Conservation (phyloP, 2,888 invertebrate species). For the Euplagia quadripunctaria region DNA sequence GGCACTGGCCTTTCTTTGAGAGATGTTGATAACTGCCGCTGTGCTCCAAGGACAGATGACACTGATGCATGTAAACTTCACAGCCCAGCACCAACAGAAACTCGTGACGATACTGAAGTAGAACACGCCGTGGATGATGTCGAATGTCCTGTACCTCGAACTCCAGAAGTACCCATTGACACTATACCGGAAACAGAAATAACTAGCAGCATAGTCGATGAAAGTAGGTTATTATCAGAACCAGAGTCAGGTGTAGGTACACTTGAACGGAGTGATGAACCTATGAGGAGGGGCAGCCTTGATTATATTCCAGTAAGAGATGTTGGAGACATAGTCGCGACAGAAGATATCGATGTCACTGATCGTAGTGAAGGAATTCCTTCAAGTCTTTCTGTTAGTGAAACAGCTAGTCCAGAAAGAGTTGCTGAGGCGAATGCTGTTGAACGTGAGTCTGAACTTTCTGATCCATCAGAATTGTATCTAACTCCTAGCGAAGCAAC, state of each 20-base stretch:
- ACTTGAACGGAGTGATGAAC: slow-evolving; percentile 73
- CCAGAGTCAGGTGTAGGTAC: slow-evolving; percentile 79
- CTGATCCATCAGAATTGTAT: slow-evolving; percentile 90
- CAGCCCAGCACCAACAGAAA: slow-evolving; percentile 65
- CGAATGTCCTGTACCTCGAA: slow-evolving; percentile 24
- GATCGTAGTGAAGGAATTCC: slow-evolving; percentile 84
- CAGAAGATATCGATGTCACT: slow-evolving; percentile 81
- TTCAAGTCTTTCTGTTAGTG: slow-evolving; percentile 82
- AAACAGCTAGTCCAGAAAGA: slow-evolving; percentile 82
- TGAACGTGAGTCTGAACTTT: slow-evolving; percentile 89
- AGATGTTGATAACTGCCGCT: slow-evolving; percentile 79
- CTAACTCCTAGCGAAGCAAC: slow-evolving; percentile 90
- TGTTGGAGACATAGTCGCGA: slow-evolving; percentile 74
- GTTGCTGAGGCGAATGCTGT: slow-evolving; percentile 75
- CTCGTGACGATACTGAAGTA: slow-evolving; percentile 63
- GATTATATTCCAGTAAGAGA: slow-evolving; percentile 85
- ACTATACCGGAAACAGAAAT: slow-evolving; percentile 26
- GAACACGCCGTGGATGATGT: slow-evolving; percentile 73
- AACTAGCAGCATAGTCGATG: slow-evolving; percentile 60
- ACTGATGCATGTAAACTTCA: slow-evolving; percentile 88
- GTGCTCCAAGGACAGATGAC: slow-evolving; percentile 58
- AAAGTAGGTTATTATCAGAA: slow-evolving; percentile 73
- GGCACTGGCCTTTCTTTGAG: slow-evolving; percentile 79
- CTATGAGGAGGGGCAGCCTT: slow-evolving; percentile 78
- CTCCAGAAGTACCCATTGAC: slow-evolving; percentile 21